Percentiles rank a stretch among this genome's conserved stretches.
Evolutionary conservation across 2,797 vertebrate genomes (phyloP).

Genomic region (Gymnopithys bicolor): DNA sequence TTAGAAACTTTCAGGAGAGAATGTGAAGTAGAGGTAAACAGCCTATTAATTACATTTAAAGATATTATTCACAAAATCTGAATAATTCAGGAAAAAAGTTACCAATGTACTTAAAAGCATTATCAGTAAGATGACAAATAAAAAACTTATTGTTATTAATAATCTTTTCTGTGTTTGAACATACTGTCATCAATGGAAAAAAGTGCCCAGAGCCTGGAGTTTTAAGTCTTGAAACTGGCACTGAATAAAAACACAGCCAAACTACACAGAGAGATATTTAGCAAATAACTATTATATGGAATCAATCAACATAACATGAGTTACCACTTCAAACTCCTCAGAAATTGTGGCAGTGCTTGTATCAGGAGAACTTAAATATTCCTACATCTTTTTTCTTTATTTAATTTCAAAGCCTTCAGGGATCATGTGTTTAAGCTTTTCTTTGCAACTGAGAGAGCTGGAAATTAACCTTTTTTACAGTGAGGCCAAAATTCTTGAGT

Average conservation of each 20-base stretch:
- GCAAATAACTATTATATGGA: background rate
- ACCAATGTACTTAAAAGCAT: background rate
- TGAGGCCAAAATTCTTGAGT: background rate
- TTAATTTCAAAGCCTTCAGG: background rate
- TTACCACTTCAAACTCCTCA: background rate
- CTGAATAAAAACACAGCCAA: constrained; percentile 6
- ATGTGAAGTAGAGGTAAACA: background rate
- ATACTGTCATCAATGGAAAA: background rate
- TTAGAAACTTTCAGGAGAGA: background rate
- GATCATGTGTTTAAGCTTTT: constrained; percentile 17
- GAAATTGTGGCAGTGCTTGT: background rate
- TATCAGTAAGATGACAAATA: background rate
- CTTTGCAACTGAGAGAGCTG: background rate
- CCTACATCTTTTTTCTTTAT: background rate
- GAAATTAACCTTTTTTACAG: constrained; percentile 30
- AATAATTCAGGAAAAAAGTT: background rate
- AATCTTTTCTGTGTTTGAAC: constrained; percentile 7
- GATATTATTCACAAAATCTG: background rate
- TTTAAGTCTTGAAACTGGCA: background rate
- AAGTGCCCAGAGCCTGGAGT: background rate
- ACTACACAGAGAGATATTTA: background rate
- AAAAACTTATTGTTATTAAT: background rate
- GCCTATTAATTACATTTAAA: background rate
- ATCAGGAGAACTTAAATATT: constrained; percentile 3
- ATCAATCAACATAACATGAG: background rate